Evolutionary conservation across 2,888 invertebrate species (phyloP), one percentile per base, ranked within the genome.

Genomic region (Acanthosepion esculentum): DNA sequence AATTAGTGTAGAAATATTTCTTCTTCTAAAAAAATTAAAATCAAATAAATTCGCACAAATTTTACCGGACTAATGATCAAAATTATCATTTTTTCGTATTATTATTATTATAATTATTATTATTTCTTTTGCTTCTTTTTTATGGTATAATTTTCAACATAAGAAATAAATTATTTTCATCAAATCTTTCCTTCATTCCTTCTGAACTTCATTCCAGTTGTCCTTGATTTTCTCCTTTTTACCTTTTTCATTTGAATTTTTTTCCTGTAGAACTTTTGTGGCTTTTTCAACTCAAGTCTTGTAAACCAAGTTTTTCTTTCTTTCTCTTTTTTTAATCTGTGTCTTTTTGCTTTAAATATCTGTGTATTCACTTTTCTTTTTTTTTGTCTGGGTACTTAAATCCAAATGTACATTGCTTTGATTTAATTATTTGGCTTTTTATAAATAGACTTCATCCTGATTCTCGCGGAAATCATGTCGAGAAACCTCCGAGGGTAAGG

Each of bases 31-130:
- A 41, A 41, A 41, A 41, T 41, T 41, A 41, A 41, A 41, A 41
- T 41, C 41, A 41, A 41, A 41, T 41, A 1, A 41, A 41, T 41
- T 41, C 41, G 41, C 41, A 41, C 41, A 41, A 41, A 41, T 41
- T 41, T 41, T 41, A 41, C 41, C 41, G 41, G 41, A 41, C 41
- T 41, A 2, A 41, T 41, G 41, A 41, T 50, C 50, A 50, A 50
- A 50, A 50, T 50, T 15, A 50, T 50, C 8, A 50, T 50, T 50
- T 50, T 50, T 50, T 50, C 50, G 50, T 50, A 78, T 78, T 78
- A 78, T 78, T 78, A 78, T 78, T 78, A 78, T 78, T 78, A n/a
- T 78, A n/a, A 78, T 78, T 78, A n/a, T 64, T 64, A 64, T 64
- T 64, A 64, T 64, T 78, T n/a, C n/a, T 12, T 18, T n/a, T 78